Base-by-base conservation (phyloP, 2,113 vertebrate genomes). In the Strigops habroptila region DNA sequence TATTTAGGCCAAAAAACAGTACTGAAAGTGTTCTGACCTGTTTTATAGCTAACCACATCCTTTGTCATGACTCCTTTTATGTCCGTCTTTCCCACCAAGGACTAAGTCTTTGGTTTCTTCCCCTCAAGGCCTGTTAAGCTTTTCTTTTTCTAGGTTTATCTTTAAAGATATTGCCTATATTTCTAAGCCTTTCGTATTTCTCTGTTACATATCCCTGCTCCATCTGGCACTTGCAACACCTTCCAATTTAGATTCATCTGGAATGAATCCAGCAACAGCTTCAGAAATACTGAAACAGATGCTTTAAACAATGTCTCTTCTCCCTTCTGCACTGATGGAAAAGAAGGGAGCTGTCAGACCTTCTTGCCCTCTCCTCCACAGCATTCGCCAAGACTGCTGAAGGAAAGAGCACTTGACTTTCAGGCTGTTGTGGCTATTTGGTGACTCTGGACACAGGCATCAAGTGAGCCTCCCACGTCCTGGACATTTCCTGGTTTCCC, bases 191-290 rank as follows among this genome's bases (percentile, higher is more conserved):
- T 92, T 88, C 91, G 44, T 69, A 48, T 64, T 81, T 37, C 82
- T 94, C 86, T 25, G 39, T 51, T 57, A 81, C 92, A 79, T 16
- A 79, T 81, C 90, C 77, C 86, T 78, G 91, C 86, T 96, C 96
- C 96, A 93, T 97, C 96, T 95, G 96, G 88, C 88, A 82, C 89
- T 96, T 44, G 62, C 93, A 92, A 52, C 95, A 97, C 93, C 95
- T 96, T 94, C 93, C 92, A 94, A 92, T 89, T 95, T 71, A 86
- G 92, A 93, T 89, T 95, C 83, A 62, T 62, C 96, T 94, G 96
- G 95, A 96, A 69, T 0, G 13, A 35, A 18, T 84, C 95, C 96
- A 96, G 92, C 93, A 75, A 97, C 96, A 96, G 96, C 95, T 95
- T 97, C 96, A 94, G 92, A 93, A 96, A 93, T 94, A 59, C 96